These are phyloP conservation scores for Ameiurus melas DNA, from an alignment of 2,113 vertebrate genomes.

Conservation along the genomic window DNA sequence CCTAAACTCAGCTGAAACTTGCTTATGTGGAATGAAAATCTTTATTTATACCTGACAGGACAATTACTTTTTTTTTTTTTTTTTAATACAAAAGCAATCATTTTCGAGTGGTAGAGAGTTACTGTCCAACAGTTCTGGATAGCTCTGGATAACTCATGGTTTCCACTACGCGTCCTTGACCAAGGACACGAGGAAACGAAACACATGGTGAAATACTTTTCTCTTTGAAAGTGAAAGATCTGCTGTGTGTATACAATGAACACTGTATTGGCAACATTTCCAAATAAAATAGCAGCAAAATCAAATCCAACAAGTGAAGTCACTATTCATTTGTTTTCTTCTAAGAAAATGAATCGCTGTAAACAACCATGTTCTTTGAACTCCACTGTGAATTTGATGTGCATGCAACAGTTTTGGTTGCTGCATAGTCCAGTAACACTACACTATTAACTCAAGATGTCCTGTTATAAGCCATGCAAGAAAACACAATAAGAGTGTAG, in stretches of 20 bases:
- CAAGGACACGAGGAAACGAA: conserved; percentile 31
- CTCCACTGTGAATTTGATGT: neutral
- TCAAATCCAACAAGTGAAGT: neutral
- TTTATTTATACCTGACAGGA: conserved; percentile 36
- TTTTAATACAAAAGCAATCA: conserved; percentile 58
- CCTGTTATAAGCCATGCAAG: neutral
- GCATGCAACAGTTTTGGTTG: neutral
- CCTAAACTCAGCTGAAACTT: conserved; percentile 50
- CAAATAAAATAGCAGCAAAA: conserved; percentile 6
- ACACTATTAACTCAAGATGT: conserved; percentile 26
- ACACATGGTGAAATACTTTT: conserved; percentile 7
- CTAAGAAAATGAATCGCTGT: neutral
- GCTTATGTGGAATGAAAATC: conserved; percentile 52
- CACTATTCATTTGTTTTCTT: neutral
- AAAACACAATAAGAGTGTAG: neutral
- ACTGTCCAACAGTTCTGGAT: conserved; percentile 59
- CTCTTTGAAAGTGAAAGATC: conserved; percentile 17
- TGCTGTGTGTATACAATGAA: neutral
- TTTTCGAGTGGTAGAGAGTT: conserved; percentile 60
- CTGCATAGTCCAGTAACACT: neutral
- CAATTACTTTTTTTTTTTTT: conserved; percentile 54
- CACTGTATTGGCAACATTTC: neutral
- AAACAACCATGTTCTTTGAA: conserved; percentile 20
- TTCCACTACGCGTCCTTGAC: conserved; percentile 38
- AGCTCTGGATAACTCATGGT: conserved; percentile 35